A percentile compares a stretch with the other conserved stretches of the same genome.
Conservation (phyloP, 1,140 invertebrate species). For the Spodoptera litura region DNA sequence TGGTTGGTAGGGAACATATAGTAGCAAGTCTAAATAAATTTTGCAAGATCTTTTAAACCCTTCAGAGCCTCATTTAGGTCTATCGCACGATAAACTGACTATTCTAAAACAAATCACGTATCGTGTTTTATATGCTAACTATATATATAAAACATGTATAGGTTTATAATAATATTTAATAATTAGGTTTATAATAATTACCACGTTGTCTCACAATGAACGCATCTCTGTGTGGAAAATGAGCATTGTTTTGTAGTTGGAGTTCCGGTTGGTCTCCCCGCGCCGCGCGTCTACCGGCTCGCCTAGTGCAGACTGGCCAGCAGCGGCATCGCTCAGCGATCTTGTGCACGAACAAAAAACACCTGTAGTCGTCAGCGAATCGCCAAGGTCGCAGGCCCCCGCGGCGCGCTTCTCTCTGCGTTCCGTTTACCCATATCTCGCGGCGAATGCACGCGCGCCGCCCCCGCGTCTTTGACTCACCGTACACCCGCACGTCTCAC, state of each 20-base stretch:
- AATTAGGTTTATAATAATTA: constrained; percentile 22
- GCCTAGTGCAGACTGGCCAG: constrained; percentile 58
- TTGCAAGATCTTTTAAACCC: not conserved
- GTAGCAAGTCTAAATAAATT: no score
- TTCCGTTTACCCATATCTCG: constrained; percentile 84
- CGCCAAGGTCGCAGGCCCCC: constrained; percentile 82
- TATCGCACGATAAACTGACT: not conserved
- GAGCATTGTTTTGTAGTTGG: constrained; percentile 63
- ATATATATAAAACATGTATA: not conserved
- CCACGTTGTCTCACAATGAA: constrained; percentile 43
- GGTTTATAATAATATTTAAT: constrained; percentile 12
- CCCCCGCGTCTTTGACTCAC: constrained; percentile 77
- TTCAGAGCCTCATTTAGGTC: not conserved
- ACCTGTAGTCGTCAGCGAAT: constrained; percentile 83
- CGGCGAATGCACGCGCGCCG: constrained; percentile 78
- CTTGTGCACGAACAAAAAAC: constrained; percentile 83
- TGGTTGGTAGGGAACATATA: no score
- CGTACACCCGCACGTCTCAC: constrained; percentile 55
- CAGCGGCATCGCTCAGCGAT: constrained; percentile 68
- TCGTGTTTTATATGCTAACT: not conserved
- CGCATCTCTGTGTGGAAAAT: constrained; percentile 54
- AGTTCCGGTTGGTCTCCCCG: constrained; percentile 75
- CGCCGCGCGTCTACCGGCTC: constrained; percentile 52
- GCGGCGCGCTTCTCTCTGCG: constrained; percentile 76
- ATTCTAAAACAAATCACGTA: constrained; percentile 32